Evolutionary conservation across 2,888 invertebrate species (phyloP), one percentile per base, ranked within the genome.

Genomic region (Sialis lutaria): DNA sequence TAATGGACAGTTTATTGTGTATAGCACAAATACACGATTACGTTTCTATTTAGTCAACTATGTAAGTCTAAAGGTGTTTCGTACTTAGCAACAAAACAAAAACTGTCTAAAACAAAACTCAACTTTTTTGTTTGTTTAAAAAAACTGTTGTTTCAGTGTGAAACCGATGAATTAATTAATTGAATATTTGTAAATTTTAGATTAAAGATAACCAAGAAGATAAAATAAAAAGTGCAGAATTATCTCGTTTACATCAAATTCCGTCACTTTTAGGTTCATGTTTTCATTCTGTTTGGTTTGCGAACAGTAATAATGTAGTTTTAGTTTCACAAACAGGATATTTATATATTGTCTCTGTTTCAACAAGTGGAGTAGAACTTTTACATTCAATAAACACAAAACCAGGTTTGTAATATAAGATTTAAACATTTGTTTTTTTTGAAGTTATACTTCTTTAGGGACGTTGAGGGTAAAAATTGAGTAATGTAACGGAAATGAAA

Each of bases 1-100:
- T 2, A 73, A 80, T 59, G 83, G 82, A 1, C 71, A 75, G 50
- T 77, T 79, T 65, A 69, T 92, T 13, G 76, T 81, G 6, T 89
- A 86, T 60, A 82, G 88, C 0, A 87, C 86, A 0, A 67, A 71
- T 31, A 69, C 63, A 44, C 67, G 75, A 48, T 62, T 86, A 32
- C 72, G 83, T 48, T 66, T 90, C 50, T 81, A 83, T 50, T 70
- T 73, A 57, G 69, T 86, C 52, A 69, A 70, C 51, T 64, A 72
- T 49, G 77, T 77, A 57, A 65, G 60, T 55, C 46, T 12, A 22
- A 22, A 22, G 4, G 22, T 4, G 4, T 22, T 22, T 22, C 4
- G 4, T 22, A 22, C 22, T 22, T 22, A 22, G 22, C 22, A 22
- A 22, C 22, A 4, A 22, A 22, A 22, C 4, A 22, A 22, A 22